Evolutionary conservation across 2,797 vertebrate genomes (phyloP).

Genomic region (Molothrus aeneus): DNA sequence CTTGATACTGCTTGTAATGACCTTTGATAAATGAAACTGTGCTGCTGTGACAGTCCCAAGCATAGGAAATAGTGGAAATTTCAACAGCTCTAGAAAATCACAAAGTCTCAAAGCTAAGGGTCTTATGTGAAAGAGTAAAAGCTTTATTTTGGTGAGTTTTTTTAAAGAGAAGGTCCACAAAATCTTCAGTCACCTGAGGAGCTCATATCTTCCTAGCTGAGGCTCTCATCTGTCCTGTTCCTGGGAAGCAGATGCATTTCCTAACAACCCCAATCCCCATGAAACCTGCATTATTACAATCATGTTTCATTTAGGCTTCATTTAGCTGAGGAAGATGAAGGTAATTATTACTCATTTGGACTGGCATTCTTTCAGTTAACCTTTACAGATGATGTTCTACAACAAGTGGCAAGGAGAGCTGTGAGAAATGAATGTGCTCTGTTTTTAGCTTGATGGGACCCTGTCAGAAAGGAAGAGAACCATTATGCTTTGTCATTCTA

Average conservation of each 20-base stretch:
- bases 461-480: slow-evolving; percentile 20
- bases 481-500: slow-evolving; percentile 15
- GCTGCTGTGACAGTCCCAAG: not conserved
- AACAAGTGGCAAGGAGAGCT: not conserved
- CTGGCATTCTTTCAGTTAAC: slow-evolving; percentile 29
- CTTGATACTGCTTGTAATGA: not conserved
- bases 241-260: not conserved
- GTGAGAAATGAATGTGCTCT: not conserved
- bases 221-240: not conserved
- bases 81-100: not conserved
- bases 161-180: not conserved
- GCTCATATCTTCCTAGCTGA: not conserved
- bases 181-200: not conserved
- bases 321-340: slow-evolving; percentile 24
- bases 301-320: not conserved
- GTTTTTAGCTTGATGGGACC: not conserved
- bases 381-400: not conserved
- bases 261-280: not conserved
- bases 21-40: not conserved
- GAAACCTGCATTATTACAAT: slow-evolving; percentile 1
- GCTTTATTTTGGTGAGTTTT: not conserved
- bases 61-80: not conserved
- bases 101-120: not conserved
- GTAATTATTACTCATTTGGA: slow-evolving; percentile 23
- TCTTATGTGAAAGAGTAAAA: not conserved